Evolutionary conservation across 2,113 vertebrate genomes (phyloP).

Genomic region (Caretta caretta): DNA sequence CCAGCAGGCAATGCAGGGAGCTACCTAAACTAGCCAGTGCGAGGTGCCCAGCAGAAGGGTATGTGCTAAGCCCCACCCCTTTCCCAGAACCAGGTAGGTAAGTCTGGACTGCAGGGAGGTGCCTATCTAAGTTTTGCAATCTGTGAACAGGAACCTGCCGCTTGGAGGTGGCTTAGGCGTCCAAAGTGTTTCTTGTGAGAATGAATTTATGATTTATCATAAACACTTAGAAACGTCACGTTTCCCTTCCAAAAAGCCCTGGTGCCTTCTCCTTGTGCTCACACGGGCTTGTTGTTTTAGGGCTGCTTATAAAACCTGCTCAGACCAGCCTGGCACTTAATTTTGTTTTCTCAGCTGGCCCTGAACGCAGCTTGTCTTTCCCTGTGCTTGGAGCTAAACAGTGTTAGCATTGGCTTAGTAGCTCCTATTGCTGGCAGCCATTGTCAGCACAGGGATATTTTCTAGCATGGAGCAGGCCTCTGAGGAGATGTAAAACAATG

Average conservation of each 20-base stretch:
- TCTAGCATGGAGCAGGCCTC: fast-evolving
- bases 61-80: too few species aligned
- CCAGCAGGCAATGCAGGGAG: too few species aligned
- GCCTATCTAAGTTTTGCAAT: too few species aligned
- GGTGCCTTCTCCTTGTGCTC: not conserved
- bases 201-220: not conserved
- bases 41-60: too few species aligned
- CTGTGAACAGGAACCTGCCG: too few species aligned
- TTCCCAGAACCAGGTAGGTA: too few species aligned
- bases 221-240: not conserved
- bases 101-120: too few species aligned
- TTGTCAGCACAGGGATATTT: not conserved
- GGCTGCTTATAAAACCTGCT: not conserved
- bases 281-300: not conserved
- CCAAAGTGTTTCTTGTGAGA: too few species aligned
- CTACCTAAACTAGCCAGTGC: too few species aligned
- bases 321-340: not conserved
- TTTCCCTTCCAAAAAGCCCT: not conserved
- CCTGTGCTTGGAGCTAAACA: fast-evolving
- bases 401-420: not conserved
- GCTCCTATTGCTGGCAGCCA: not conserved
- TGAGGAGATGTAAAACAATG: not conserved
- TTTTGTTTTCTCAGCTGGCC: not conserved
- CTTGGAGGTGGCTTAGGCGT: too few species aligned
- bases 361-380: not conserved